Base-by-base conservation (phyloP, 2,797 vertebrate species). In the Helarctos malayanus region DNA sequence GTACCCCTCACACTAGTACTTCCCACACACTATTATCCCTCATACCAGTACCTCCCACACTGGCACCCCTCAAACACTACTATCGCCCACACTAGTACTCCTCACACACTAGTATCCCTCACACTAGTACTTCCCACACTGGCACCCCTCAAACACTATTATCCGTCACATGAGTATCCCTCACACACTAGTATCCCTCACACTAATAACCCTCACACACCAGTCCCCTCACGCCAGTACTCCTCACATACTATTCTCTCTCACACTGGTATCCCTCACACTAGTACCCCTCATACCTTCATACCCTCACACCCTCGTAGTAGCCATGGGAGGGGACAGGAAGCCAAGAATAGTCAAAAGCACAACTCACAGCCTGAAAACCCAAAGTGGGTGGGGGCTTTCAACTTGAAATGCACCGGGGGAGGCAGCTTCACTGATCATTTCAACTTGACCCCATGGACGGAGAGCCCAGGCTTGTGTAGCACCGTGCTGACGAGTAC, bases 61-160 rank as follows among this genome's bases (percentile, higher is more conserved):
- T 2, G 9, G 41, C 10, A 69, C 8, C 5, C 14, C 32, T 8
- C 63, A 65, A 14, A n/a, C 27, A 7, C 45, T 10, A 7, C 14
- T 4, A 3, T 7, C 32, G 1, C 32, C 16, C 13, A 7, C 19
- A 38, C 16, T 0, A 5, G 47, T 11, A 5, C 8, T 23, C 29
- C 79, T 15, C 79, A 5, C 56, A 32, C 2, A 21, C 56, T 23
- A 9, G n/a, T 7, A 52, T 49, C 11, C 18, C 45, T 61, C 25
- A 11, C 29, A 59, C 9, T 32, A 52, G 49, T 52, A 52, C 49
- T 4, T 52, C 49, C 12, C 49, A 52, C 29, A 19, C 25, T 1
- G 14, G 38, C 3, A 10, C 19, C 82, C 82, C 45, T 52, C 52
- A 52, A 41, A 41, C 41, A 41, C 41, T 25, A 7, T 19, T 12